Evolutionary conservation across 92 coral and sea anemone genomes (phyloP).

Genomic region (Actinostola sp.): DNA sequence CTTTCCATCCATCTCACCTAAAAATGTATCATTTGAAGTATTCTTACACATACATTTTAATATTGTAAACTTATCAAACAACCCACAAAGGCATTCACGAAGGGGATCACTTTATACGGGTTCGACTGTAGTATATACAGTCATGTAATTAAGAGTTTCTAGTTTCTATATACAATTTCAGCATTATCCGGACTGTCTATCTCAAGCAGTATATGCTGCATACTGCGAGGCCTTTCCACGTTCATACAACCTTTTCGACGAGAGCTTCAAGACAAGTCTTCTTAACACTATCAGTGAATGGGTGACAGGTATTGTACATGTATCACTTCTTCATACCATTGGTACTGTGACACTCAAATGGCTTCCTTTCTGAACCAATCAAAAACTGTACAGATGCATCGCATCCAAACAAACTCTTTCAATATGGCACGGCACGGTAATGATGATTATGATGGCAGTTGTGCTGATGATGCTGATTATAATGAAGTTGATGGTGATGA

Average conservation of each 20-base stretch:
- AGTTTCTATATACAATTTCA: not conserved
- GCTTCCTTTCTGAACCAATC: too few species aligned
- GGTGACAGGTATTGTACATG: constrained; percentile 77
- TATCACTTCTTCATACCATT: not conserved
- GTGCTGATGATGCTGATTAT: constrained; percentile 7
- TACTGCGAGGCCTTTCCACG: constrained; percentile 95
- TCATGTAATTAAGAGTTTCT: not conserved
- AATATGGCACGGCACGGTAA: not conserved
- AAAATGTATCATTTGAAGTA: too few species aligned
- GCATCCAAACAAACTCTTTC: too few species aligned
- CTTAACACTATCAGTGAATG: constrained; percentile 84
- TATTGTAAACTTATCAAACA: too few species aligned
- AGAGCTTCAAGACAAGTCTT: constrained; percentile 78
- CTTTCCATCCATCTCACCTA: too few species aligned
- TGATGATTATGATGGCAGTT: not conserved
- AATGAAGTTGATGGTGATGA: too few species aligned
- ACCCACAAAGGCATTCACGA: too few species aligned
- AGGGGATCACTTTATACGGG: too few species aligned
- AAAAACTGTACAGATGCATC: too few species aligned
- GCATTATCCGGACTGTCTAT: constrained; percentile 88
- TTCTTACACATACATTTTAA: too few species aligned
- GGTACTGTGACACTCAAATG: too few species aligned
- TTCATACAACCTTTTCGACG: constrained; percentile 83
- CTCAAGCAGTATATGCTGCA: constrained; percentile 90
- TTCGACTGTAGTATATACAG: too few species aligned